phyloP scores from a whole-genome alignment of 2,797 vertebrate genomes.

The Rhinichthys osculus region DNA sequence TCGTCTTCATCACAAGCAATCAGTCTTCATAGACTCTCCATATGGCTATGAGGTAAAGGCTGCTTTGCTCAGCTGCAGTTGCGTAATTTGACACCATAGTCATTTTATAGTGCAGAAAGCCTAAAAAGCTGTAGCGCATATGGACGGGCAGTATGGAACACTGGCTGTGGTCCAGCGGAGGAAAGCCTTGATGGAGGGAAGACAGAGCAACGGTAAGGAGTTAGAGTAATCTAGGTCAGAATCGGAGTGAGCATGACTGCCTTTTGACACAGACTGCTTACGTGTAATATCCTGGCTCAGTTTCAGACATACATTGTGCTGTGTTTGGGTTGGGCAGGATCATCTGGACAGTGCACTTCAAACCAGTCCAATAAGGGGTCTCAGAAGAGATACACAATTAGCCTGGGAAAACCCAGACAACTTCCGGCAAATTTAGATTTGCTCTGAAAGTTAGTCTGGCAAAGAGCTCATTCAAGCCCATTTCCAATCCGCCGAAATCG shows the following conservation, averaged over 20 bases:
- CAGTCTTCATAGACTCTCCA: constrained; percentile 6
- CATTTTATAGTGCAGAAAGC: constrained; percentile 21
- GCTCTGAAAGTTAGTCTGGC: no score
- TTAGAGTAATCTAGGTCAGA: constrained; percentile 53
- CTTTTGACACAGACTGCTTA: constrained; percentile 26
- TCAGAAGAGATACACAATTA: constrained; percentile 37
- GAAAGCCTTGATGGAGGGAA: constrained; percentile 28
- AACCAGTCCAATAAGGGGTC: constrained; percentile 22
- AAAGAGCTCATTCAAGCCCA: no score
- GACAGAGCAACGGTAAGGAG: constrained; percentile 17
- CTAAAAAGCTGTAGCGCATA: constrained; percentile 46
- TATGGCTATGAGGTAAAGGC: constrained; percentile 24
- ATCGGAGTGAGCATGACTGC: constrained; percentile 28
- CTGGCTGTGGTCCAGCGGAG: constrained; percentile 49
- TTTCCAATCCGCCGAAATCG: no score
- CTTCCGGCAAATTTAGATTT: no score
- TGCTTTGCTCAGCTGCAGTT: constrained; percentile 11
- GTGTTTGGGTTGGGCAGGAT: constrained; percentile 42
- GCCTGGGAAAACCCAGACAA: no score
- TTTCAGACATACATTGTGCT: constrained; percentile 35
- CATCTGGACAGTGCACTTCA: constrained; percentile 33
- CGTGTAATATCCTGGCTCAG: constrained; percentile 36
- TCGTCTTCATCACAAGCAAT: constrained; percentile 27
- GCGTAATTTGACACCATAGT: constrained; percentile 50
- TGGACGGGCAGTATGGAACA: constrained; percentile 35